Conservation (phyloP, 2,797 vertebrate genomes). For the Manis crassicaudata region DNA sequence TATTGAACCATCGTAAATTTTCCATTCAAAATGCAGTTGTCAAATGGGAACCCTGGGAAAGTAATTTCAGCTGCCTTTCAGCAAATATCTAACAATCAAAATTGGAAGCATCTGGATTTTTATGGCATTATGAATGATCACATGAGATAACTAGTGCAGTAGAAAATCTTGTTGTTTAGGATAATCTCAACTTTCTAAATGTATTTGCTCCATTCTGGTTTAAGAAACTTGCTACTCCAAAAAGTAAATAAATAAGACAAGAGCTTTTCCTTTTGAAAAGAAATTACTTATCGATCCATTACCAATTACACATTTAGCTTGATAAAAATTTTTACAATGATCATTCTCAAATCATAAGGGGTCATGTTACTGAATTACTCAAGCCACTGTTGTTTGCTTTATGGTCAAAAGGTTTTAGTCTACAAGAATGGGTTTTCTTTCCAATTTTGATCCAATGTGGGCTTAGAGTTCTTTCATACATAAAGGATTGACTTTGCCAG, state of each 20-base stretch:
- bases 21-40: slow-evolving; percentile 72
- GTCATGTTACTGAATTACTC: slow-evolving; percentile 70
- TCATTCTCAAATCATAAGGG: slow-evolving; percentile 69
- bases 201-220: slow-evolving; percentile 77
- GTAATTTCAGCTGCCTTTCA: slow-evolving; percentile 81
- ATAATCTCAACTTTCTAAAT: slow-evolving; percentile 79
- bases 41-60: slow-evolving; percentile 68
- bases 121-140: slow-evolving; percentile 82
- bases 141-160: slow-evolving; percentile 74
- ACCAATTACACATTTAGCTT: slow-evolving; percentile 81
- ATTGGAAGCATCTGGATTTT: slow-evolving; percentile 80
- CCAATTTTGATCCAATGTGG: not conserved
- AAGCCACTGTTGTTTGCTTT: slow-evolving; percentile 31
- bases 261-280: slow-evolving; percentile 68
- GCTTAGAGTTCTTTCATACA: not conserved
- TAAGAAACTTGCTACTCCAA: slow-evolving; percentile 75
- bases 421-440: not conserved
- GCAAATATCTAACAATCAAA: slow-evolving; percentile 79
- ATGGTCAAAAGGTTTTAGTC: slow-evolving; percentile 1
- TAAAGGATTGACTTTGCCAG: not conserved
- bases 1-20: slow-evolving; percentile 73
- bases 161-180: slow-evolving; percentile 77
- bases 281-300: slow-evolving; percentile 85
- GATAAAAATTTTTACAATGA: slow-evolving; percentile 75
- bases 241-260: slow-evolving; percentile 47